phyloP scores from a whole-genome alignment of 2,888 invertebrate species.

The Netelia melanura region DNA sequence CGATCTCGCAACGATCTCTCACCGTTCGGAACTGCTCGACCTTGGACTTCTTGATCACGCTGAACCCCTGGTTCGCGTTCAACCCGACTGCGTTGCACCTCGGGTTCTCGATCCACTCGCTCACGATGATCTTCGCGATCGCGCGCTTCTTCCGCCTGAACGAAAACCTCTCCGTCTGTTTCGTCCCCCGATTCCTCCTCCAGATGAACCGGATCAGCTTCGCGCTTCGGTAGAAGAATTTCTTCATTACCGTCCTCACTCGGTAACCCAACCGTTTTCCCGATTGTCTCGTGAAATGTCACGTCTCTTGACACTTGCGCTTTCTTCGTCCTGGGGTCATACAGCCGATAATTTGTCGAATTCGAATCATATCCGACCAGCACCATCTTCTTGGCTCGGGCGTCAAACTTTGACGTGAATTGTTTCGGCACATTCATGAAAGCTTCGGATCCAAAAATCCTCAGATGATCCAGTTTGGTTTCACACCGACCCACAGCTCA shows the following conservation, averaged over 20 bases:
- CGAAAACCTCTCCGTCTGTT: conserved; percentile 7
- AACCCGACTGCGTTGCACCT: no score
- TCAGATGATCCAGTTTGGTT: conserved; percentile 29
- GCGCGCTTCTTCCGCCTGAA: not conserved
- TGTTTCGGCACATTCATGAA: conserved; percentile 53
- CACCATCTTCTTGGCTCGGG: conserved; percentile 47
- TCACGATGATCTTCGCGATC: not conserved
- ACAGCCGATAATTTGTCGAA: conserved; percentile 56
- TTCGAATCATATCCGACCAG: conserved; percentile 63
- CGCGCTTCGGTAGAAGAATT: conserved; percentile 9
- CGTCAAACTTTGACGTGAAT: conserved; percentile 50
- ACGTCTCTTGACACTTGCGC: conserved; percentile 47
- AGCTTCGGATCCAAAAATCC: conserved; percentile 61
- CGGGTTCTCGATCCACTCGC: no score
- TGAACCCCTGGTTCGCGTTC: no score
- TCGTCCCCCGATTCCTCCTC: conserved; percentile 1
- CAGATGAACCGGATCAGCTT: not conserved
- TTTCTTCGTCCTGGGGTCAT: conserved; percentile 32
- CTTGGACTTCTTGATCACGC: not conserved
- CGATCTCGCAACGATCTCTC: not conserved
- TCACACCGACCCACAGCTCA: conserved; percentile 37
- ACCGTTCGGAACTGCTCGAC: not conserved
- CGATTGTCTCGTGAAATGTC: no score
- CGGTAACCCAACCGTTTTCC: no score
- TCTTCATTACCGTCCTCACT: not conserved